phyloP scores from a whole-genome alignment of 1,140 invertebrate species.

The Ceratina australensis region DNA sequence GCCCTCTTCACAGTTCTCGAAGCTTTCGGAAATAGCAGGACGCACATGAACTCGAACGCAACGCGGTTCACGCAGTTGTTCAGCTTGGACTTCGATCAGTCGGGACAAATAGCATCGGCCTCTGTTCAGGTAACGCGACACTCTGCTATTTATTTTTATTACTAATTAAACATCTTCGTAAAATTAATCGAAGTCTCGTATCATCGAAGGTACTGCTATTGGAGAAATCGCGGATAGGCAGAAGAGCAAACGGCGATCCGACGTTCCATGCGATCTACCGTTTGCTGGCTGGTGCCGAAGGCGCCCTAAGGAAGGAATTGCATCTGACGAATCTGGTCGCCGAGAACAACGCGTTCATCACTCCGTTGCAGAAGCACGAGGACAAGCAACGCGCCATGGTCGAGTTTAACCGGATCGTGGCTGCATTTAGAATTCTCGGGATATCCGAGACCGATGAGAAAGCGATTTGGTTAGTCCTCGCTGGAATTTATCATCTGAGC shows the following conservation, averaged over 20 bases:
- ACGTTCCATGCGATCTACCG: slow-evolving; percentile 92
- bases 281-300: slow-evolving; percentile 90
- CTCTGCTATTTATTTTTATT: not conserved
- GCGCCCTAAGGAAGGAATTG: slow-evolving; percentile 87
- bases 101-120: slow-evolving; percentile 91
- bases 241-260: slow-evolving; percentile 85
- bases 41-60: slow-evolving; percentile 90
- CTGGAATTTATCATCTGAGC: slow-evolving; percentile 95
- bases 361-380: slow-evolving; percentile 88
- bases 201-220: slow-evolving; percentile 83
- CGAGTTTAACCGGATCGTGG: slow-evolving; percentile 88
- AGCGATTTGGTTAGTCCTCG: slow-evolving; percentile 91
- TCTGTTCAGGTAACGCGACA: slow-evolving; percentile 87
- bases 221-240: slow-evolving; percentile 87
- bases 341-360: slow-evolving; percentile 90
- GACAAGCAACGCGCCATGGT: slow-evolving; percentile 89
- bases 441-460: slow-evolving; percentile 89
- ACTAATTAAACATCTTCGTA: not conserved
- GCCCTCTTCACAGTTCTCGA: slow-evolving; percentile 91
- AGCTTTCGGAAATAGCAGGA: slow-evolving; percentile 92
- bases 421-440: slow-evolving; percentile 87
- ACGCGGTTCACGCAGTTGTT: slow-evolving; percentile 94
- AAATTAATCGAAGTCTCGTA: not conserved
- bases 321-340: slow-evolving; percentile 87
- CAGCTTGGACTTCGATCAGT: slow-evolving; percentile 95